Evolutionary conservation across 2,113 vertebrate species (phyloP).

Genomic region (Corythornis cristatus): DNA sequence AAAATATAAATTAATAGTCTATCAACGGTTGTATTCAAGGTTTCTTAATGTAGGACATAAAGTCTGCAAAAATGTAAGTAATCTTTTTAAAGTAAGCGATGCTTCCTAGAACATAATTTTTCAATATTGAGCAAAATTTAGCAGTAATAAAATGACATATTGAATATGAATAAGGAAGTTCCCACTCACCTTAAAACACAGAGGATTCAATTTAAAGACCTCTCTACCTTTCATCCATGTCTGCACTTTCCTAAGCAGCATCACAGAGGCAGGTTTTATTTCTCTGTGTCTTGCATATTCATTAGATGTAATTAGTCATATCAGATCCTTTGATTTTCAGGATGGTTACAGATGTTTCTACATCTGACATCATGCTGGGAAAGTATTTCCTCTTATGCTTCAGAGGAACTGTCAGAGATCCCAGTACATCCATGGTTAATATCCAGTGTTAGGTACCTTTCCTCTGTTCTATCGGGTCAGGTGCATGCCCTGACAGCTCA

Average conservation of each 20-base stretch:
- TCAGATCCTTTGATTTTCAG: background rate
- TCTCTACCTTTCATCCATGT: background rate
- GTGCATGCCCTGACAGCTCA: background rate
- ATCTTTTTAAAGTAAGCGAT: background rate
- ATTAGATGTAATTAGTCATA: background rate
- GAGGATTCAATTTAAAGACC: background rate
- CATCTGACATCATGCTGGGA: background rate
- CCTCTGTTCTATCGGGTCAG: background rate
- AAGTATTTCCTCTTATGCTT: background rate
- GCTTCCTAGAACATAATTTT: background rate
- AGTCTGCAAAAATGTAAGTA: background rate
- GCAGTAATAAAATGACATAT: background rate
- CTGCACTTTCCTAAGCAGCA: background rate
- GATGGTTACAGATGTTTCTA: background rate
- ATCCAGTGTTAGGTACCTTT: background rate
- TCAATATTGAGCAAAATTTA: background rate
- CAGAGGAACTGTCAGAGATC: background rate
- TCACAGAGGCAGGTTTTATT: background rate
- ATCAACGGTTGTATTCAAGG: background rate
- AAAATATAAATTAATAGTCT: background rate
- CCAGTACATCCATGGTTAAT: background rate
- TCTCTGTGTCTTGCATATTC: background rate
- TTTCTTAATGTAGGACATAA: background rate
- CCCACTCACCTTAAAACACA: background rate
- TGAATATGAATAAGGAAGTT: background rate